Evolutionary conservation across 2,797 vertebrate species (phyloP).

Genomic region (Acanthiza pusilla): DNA sequence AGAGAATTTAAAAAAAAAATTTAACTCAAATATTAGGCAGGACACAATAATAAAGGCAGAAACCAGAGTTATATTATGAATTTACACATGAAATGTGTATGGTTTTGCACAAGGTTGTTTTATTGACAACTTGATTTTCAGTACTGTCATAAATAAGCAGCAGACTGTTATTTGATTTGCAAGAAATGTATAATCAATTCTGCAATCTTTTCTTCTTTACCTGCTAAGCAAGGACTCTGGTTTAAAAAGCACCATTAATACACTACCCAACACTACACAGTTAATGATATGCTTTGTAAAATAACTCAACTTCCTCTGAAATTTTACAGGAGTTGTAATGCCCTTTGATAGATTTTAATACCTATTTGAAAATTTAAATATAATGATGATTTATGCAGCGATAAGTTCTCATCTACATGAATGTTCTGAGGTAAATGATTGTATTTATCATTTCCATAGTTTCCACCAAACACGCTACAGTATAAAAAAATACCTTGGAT

Average conservation of each 20-base stretch:
- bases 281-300: not conserved
- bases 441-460: not conserved
- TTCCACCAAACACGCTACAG: not conserved
- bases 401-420: not conserved
- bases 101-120: not conserved
- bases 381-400: not conserved
- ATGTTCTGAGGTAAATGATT: not conserved
- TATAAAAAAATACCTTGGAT: not conserved
- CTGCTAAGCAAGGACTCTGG: not conserved
- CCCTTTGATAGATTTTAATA: not conserved
- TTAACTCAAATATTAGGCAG: not conserved
- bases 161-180: not conserved
- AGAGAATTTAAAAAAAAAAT: not conserved
- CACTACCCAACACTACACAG: not conserved
- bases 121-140: not conserved
- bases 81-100: not conserved
- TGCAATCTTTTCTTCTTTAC: not conserved
- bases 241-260: not conserved
- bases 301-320: not conserved
- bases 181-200: not conserved
- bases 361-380: not conserved
- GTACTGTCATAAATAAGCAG: not conserved
- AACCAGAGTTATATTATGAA: not conserved
- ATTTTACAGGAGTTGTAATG: not conserved
- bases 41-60: not conserved